Evolutionary conservation across 2,113 vertebrate genomes (phyloP), one percentile per base, ranked within the genome.

Genomic region (Microcebus tavaratra): DNA sequence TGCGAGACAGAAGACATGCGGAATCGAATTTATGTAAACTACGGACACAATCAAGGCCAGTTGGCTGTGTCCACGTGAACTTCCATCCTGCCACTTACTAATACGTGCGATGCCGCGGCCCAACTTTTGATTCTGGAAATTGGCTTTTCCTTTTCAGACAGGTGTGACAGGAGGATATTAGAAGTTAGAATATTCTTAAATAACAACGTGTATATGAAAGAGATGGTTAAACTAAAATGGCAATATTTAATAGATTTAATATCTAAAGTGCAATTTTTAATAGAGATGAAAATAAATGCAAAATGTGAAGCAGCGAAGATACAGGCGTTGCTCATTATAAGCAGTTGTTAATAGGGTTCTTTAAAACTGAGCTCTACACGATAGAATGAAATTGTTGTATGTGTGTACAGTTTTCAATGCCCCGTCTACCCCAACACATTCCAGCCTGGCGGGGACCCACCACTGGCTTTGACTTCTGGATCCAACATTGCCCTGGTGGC

Each of bases 91-190:
- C 21, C 0, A 0, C 2, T 53, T 34, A 21, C 21, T 57, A 57
- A 57, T 57, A 34, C 65, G 3, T 2, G 13, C 0, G 10, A 57
- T 6, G 8, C 4, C 0, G 0, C 0, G 0, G 3, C 18, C 5
- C 20, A 17, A 14, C 3, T 81, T 59, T 72, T 36, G 6, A 34
- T 31, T 89, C 10, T 78, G 61, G 45, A 70, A 67, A 72, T 23
- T 11, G 15, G 23, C 18, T 36, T 90, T 39, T 55, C 92, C 36
- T 50, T 87, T 36, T 2, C 31, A 63, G 50, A 76, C 11, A 4
- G 21, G 17, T 48, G 12, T 11, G 27, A 63, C 11, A 45, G 25
- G 14, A 42, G 1, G 20, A 8, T 12, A 23, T 4, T 25, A 18
- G 25, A 11, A 31, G 7, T 39, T 50, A 27, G 65, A 48, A 5